Evolutionary conservation across 2,113 vertebrate genomes (phyloP), one percentile per base, ranked within the genome.

Genomic region (Thymallus thymallus): DNA sequence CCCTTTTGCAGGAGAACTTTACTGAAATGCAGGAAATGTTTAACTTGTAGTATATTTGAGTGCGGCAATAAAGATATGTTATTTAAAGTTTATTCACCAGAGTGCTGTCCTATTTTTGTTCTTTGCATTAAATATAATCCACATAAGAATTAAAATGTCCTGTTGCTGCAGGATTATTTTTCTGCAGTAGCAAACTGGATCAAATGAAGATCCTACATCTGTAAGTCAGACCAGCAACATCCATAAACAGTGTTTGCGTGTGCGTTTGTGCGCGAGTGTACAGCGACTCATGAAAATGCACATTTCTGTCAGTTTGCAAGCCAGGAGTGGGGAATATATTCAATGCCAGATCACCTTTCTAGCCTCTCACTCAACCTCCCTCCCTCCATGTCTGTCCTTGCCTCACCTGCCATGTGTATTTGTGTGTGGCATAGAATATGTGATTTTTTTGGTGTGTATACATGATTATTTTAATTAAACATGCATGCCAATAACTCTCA

Each of bases 391-490:
- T 70, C 41, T 6, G 26, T 71, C 41, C 30, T 22, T 20, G 14
- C 30, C 45, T 63, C 26, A 18, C 58, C 56, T 60, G n/a, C 67
- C 67, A 58, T 20, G 66, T 48, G 7, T 48, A 45, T 73, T 22
- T 26, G 35, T 58, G 63, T 6, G 23, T 45, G 13, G 67, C 20
- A 18, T 60, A 60, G 18, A 9, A 18, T 6, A 55, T 20, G 51
- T 20, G 51, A 41, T 55, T 20, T 55, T 14, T 2, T 22, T 6
- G 0, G 3, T 10, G 56, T 60, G 56, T 60, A 22, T 23, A 20
- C 20, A 6, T 55, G 4, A 20, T 60, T 60, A 60, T 60, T 9
- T 22, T 60, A 81, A 84, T 81, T 81, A 60, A 60, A 60, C 56
- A 60, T 60, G n/a, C 56, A 60, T 60, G 56, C 56, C 56, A 60